Evolutionary conservation across 2,888 invertebrate species (phyloP), one percentile per base, ranked within the genome.

Genomic region (Cryptocephalus moraei): DNA sequence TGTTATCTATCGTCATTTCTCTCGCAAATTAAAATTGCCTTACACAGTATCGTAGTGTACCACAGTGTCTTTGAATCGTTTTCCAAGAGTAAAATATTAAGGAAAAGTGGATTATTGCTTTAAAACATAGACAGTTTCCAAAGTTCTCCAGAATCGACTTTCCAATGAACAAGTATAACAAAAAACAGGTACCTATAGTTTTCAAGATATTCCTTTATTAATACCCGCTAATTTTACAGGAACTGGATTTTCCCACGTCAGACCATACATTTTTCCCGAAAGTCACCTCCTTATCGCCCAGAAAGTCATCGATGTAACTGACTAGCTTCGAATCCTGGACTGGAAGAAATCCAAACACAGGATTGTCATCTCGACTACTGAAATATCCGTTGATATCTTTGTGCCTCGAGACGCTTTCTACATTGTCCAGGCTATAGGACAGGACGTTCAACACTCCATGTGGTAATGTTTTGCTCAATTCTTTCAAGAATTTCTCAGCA

Each of bases 241-340:
- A 55, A 55, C 50, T 55, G 1, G 65, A 65, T 55, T 62, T 60
- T 8, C 65, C 64, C 46, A 62, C 51, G 53, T 58, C 61, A n/a
- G 52, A 56, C 65, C 64, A 67, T 47, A 66, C 48, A 51, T 63
- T 66, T 55, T 66, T 66, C 11, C 49, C 49, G 44, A 56, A 51
- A 9, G 56, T 60, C 9, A 57, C 57, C 49, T 53, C 53, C 52
- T 10, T 52, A 47, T 22, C 22, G 22, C 22, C 22, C 55, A 50
- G 54, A 32, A 54, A 40, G n/a, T 52, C 46, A 9, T 39, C 36
- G 14, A 54, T 48, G n/a, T 45, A 43, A 4, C 44, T 47, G 45
- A 54, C 57, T 45, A 53, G 53, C 45, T 54, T 56, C 10, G 56
- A 58, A 44, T 52, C 53, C 32, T 39, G 38, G 11, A 55, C 9